phyloP scores from a whole-genome alignment of 2,797 vertebrate genomes.

The Fratercula arctica region DNA sequence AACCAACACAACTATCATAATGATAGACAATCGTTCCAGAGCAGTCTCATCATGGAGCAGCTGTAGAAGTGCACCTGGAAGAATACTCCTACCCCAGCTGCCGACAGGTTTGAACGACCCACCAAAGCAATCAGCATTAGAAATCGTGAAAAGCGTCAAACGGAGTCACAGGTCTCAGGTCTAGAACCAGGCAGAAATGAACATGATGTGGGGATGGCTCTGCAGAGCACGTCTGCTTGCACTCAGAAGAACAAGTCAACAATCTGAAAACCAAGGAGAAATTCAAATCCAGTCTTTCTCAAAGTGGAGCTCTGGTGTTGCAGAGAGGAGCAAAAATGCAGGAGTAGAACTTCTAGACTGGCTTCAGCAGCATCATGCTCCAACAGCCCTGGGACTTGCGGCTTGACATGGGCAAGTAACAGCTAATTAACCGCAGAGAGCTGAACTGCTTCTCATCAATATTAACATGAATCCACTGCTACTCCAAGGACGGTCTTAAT shows the following conservation, averaged over 20 bases:
- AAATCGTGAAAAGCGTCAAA: background rate
- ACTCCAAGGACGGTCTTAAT: background rate
- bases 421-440: background rate
- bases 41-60: background rate
- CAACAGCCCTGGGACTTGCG: rapidly evolving
- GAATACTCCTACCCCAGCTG: background rate
- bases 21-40: background rate
- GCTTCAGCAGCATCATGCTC: background rate
- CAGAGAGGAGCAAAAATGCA: background rate
- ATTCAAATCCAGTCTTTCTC: background rate
- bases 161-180: background rate
- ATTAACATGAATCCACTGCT: background rate
- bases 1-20: background rate
- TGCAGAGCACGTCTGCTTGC: rapidly evolving
- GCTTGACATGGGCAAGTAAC: background rate
- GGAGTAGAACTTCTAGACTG: background rate
- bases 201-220: background rate
- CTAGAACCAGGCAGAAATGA: background rate
- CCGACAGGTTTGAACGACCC: background rate
- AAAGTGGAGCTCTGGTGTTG: background rate
- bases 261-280: background rate
- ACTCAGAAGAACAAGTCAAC: background rate
- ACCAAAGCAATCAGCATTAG: background rate
- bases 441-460: background rate
- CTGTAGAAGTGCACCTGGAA: background rate